These are phyloP conservation scores for Poeciliopsis gracilis DNA, from an alignment of 2,797 vertebrate genomes.

Conservation along the genomic window DNA sequence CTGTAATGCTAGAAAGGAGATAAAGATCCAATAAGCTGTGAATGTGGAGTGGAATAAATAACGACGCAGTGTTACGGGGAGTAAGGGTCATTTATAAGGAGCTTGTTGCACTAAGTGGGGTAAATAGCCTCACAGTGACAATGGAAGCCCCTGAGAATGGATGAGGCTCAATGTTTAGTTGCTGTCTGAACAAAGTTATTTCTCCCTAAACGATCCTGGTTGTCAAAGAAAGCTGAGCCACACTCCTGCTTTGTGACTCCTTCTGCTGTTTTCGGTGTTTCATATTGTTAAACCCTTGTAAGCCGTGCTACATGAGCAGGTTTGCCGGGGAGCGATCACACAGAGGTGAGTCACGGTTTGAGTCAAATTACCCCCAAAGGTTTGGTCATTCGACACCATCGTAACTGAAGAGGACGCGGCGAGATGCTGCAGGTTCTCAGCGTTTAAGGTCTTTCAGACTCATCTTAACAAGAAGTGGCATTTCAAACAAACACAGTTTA, in stretches of 20 bases:
- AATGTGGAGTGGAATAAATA: conserved; percentile 38
- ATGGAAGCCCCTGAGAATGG: conserved; percentile 8
- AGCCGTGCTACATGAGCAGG: background rate
- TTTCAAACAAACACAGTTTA: background rate
- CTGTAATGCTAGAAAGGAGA: conserved; percentile 10
- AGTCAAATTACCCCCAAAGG: conserved; percentile 1
- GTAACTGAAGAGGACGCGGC: background rate
- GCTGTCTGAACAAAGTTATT: background rate
- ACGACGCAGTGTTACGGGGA: background rate
- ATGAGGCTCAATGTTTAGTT: background rate
- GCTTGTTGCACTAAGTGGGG: conserved; percentile 42
- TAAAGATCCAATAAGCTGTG: conserved; percentile 32
- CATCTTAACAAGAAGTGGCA: conserved; percentile 1
- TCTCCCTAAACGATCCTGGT: conserved; percentile 8
- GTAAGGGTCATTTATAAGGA: conserved; percentile 19
- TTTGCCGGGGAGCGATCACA: conserved; percentile 23
- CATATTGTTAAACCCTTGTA: background rate
- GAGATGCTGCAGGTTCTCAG: background rate
- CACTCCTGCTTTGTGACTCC: background rate
- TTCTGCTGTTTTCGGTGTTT: background rate
- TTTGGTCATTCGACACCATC: background rate
- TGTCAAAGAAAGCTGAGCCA: conserved; percentile 21
- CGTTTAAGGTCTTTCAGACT: background rate
- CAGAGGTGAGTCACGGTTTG: conserved; percentile 25
- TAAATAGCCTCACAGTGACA: conserved; percentile 32